Percentiles rank a stretch among this genome's conserved stretches.
phyloP scores from a whole-genome alignment of 2,797 vertebrate genomes.

The Uromys caudimaculatus region DNA sequence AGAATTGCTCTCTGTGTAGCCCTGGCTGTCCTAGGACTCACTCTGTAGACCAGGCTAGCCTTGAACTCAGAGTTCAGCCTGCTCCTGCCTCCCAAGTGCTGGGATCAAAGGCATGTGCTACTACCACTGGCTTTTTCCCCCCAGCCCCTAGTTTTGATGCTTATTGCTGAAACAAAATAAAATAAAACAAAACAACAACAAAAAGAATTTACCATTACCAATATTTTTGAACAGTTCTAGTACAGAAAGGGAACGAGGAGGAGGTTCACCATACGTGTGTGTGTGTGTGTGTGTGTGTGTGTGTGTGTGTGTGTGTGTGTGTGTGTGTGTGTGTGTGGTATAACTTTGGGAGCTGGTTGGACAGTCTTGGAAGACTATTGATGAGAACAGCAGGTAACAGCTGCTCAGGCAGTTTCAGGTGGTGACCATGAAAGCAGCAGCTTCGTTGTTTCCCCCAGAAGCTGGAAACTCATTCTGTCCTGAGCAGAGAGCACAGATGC shows the following conservation, averaged over 20 bases:
- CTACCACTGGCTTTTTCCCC: no score
- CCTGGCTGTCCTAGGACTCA: not conserved
- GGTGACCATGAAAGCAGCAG: not conserved
- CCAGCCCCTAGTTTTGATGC: not conserved
- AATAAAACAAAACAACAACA: not conserved
- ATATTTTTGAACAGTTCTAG: not conserved
- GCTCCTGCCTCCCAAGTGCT: no score
- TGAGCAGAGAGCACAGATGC: not conserved
- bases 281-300: no score
- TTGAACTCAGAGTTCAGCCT: not conserved
- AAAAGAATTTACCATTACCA: not conserved
- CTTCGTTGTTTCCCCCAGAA: not conserved
- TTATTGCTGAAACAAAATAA: not conserved
- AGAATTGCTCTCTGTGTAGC: not conserved
- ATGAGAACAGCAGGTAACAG: not conserved
- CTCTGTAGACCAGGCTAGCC: not conserved
- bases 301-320: no score
- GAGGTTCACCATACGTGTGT: not conserved
- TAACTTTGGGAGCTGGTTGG: not conserved
- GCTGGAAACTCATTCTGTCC: not conserved
- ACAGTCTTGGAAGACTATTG: no score
- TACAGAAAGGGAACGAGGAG: not conserved
- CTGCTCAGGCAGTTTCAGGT: not conserved
- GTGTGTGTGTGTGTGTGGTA: no score
- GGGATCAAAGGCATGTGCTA: no score